Evolutionary conservation across 2,888 invertebrate species (phyloP), one percentile per base, ranked within the genome.

Genomic region (Ganaspis brasiliensis): DNA sequence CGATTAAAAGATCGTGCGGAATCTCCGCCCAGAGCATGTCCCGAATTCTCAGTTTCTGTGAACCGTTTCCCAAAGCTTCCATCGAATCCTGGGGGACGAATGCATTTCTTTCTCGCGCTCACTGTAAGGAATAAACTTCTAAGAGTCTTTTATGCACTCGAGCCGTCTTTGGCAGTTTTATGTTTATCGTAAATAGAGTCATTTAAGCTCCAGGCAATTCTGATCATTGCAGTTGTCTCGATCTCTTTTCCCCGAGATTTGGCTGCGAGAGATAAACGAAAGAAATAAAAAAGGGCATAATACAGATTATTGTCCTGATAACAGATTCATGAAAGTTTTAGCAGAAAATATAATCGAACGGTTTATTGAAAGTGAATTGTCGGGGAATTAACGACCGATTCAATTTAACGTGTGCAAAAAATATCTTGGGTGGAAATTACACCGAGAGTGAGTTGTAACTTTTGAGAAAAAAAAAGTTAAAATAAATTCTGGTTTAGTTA

Each of bases 1-100:
- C 87, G 87, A 87, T 87, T 87, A 87, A 87, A 87, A 85, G 87
- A 86, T 87, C 86, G 88, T 80, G 80, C 83, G 81, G 84, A 79
- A 83, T 88, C 83, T 77, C 86, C 87, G 87, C 87, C 87, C 87
- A 87, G 83, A 84, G 83, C 87, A 76, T 88, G 87, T 88, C 82
- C 63, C 78, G 83, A 85, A 86, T 87, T 88, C 86, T 82, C n/a
- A 63, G 40, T n/a, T 63, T 63, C 24, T 14, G 24, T 63, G 45
- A n/a, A 40, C 40, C 14, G 40, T 63, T 14, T 40, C 63, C n/a
- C 5, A 40, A 21, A 37, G 21, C 37, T 63, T 63, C 40, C 40
- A n/a, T 21, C 21, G 8, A 40, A 21, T 63, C 63, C 63, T 63
- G 40, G 63, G 63, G 63, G 63, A 63, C 19, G 24, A 63, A 63